Percentiles rank a stretch among this genome's conserved stretches.
Conservation (phyloP, 2,888 invertebrate genomes). For the Mamestra brassicae region DNA sequence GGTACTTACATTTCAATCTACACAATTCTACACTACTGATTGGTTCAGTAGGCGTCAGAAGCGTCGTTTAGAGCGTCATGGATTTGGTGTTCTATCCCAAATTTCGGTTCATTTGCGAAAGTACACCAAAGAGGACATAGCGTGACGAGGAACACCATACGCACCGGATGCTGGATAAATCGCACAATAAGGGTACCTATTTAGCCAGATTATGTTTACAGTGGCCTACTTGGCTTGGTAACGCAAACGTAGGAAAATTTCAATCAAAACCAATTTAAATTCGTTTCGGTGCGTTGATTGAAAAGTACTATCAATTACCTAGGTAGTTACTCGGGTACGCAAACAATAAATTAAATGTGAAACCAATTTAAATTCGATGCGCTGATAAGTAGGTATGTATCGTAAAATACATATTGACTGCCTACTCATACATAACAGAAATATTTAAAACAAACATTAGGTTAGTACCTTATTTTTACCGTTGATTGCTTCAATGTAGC, state of each 20-base stretch:
- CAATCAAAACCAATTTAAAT: conserved; percentile 24
- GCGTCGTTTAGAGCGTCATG: neutral
- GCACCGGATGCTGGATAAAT: neutral
- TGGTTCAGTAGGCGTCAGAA: neutral
- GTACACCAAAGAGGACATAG: neutral
- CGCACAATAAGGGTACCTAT: neutral
- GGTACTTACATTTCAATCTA: neutral
- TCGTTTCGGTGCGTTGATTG: conserved; percentile 14
- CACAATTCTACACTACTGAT: neutral
- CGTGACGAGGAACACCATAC: neutral
- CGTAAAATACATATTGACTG: neutral
- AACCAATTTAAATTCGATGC: conserved; percentile 5
- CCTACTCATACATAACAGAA: neutral
- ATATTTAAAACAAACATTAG: neutral
- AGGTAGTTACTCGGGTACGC: neutral
- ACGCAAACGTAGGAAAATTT: conserved; percentile 13
- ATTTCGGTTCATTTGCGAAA: neutral
- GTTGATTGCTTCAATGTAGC: neutral
- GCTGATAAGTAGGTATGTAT: neutral
- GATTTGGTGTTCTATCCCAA: neutral
- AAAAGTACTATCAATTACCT: neutral
- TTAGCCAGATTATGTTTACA: neutral
- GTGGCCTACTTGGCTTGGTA: neutral
- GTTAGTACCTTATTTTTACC: neutral
- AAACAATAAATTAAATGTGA: conserved; percentile 10